These are phyloP conservation scores for Drosophila pullipes DNA, from an alignment of 2,888 invertebrate species.

Conservation along the genomic window DNA sequence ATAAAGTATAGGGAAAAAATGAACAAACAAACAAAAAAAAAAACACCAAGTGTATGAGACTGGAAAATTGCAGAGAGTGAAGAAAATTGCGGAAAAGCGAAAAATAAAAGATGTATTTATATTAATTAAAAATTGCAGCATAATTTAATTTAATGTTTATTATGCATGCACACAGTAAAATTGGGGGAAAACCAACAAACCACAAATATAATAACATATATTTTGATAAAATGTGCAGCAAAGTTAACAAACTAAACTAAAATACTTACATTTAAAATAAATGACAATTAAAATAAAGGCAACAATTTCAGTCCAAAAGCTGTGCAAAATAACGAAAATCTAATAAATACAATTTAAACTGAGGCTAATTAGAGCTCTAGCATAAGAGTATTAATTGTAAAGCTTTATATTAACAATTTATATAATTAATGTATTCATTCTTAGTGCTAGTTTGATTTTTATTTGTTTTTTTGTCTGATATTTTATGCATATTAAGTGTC, in stretches of 20 bases:
- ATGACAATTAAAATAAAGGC: constrained; percentile 3
- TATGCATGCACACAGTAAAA: constrained; percentile 12
- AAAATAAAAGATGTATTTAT: constrained; percentile 41
- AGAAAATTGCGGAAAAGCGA: constrained; percentile 7
- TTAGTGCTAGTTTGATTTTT: constrained; percentile 5
- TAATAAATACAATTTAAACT: neutral
- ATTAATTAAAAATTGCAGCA: constrained; percentile 38
- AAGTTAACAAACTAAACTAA: neutral
- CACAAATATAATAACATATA: constrained; percentile 35
- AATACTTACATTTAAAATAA: neutral
- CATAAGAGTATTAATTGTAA: constrained; percentile 21
- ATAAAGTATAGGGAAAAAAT: constrained; percentile 12
- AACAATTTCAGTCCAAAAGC: constrained; percentile 22
- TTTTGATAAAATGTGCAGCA: constrained; percentile 54
- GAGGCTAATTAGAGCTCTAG: constrained; percentile 9
- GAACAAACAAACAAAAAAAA: constrained; percentile 3
- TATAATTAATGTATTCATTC: constrained; percentile 23
- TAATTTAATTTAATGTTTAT: constrained; percentile 20
- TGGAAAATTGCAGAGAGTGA: constrained; percentile 40
- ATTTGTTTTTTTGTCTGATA: constrained; percentile 47
- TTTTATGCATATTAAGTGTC: constrained; percentile 39
- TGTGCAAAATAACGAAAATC: constrained; percentile 4
- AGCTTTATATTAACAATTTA: constrained; percentile 28
- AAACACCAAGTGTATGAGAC: constrained; percentile 59
- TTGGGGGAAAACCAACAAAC: neutral